phyloP scores from a whole-genome alignment of 1,140 invertebrate genomes.

The Harpegnathos saltator region DNA sequence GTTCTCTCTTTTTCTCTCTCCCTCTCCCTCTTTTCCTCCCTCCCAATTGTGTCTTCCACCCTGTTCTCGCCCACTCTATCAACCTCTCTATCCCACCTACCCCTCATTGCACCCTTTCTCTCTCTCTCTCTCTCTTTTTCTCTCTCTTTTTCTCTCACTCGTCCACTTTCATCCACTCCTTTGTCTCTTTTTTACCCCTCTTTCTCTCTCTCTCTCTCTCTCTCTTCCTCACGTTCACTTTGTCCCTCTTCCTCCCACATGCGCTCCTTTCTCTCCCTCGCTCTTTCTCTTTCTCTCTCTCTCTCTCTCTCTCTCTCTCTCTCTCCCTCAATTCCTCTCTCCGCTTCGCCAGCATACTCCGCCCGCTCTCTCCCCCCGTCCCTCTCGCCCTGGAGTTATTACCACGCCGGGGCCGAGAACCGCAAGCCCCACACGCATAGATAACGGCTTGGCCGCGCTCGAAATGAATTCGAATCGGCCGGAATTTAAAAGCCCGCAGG shows the following conservation, averaged over 20 bases:
- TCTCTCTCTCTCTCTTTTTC: neutral
- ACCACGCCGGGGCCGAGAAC: constrained; percentile 75
- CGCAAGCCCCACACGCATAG: constrained; percentile 79
- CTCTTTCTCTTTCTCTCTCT: constrained; percentile 1
- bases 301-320: neutral
- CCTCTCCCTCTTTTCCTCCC: constrained; percentile 5
- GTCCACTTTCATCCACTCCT: neutral
- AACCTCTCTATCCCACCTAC: too few species aligned
- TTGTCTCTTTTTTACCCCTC: constrained; percentile 16
- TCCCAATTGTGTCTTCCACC: constrained; percentile 18
- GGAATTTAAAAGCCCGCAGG: constrained; percentile 73
- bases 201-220: too few species aligned
- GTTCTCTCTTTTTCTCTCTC: too few species aligned
- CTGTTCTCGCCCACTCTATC: constrained; percentile 17
- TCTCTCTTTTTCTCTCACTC: neutral
- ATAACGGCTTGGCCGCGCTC: constrained; percentile 74
- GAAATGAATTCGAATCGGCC: constrained; percentile 79
- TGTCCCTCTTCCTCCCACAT: neutral
- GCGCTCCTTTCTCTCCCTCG: neutral
- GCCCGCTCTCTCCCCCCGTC: constrained; percentile 19
- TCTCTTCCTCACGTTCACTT: neutral
- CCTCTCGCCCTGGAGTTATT: constrained; percentile 76
- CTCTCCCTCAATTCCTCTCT: neutral
- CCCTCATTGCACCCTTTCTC: too few species aligned
- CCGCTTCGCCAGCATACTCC: neutral